Conservation (phyloP, 2,113 vertebrate species). For the Anguilla japonica region DNA sequence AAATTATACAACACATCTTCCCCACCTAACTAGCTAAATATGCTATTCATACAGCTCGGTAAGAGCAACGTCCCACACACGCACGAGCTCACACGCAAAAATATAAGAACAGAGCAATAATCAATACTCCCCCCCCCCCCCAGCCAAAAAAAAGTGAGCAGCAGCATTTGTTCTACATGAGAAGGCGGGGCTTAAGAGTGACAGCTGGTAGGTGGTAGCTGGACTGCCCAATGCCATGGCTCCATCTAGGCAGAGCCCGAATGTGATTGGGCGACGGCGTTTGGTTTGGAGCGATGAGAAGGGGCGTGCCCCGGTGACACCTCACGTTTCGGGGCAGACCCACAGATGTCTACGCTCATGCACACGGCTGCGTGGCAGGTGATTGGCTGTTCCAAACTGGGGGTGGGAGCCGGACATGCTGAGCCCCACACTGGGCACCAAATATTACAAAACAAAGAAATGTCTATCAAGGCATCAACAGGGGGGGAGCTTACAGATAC, state of each 20-base stretch:
- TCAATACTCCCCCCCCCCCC: neutral
- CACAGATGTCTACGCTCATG: no score
- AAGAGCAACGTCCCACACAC: constrained; percentile 8
- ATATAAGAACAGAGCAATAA: constrained; percentile 6
- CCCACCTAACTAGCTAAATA: neutral
- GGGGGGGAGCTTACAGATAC: constrained; percentile 19
- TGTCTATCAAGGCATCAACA: constrained; percentile 44
- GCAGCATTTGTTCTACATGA: constrained; percentile 11
- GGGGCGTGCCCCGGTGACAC: no score
- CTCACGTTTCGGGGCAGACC: no score
- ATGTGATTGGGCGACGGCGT: neutral
- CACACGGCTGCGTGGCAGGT: no score
- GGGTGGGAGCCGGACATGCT: no score
- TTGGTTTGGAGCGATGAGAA: neutral
- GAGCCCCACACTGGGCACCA: no score
- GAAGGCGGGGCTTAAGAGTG: constrained; percentile 13
- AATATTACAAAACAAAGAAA: neutral
- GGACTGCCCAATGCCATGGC: neutral
- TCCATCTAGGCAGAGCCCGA: neutral
- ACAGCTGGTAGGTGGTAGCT: neutral
- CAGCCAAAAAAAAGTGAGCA: neutral
- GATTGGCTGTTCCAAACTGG: no score
- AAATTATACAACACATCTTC: neutral
- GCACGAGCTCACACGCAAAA: neutral
- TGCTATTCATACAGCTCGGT: constrained; percentile 20